Evolutionary conservation across 2,797 vertebrate species (phyloP).

Genomic region (Rousettus madagascariensis): DNA sequence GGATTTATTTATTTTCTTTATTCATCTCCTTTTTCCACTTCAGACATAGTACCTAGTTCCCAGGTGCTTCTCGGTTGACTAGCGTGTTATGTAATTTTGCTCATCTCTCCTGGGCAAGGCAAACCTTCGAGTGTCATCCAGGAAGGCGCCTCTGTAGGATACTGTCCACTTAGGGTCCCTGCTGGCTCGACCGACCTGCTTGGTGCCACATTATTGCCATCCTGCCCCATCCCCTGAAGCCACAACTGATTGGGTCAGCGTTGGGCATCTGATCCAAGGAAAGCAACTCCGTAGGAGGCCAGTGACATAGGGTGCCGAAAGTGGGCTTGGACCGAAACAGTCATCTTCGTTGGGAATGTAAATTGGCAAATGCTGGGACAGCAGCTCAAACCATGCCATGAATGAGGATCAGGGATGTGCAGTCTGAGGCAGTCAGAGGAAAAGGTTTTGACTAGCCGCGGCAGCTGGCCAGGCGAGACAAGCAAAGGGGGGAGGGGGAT

Average conservation of each 20-base stretch:
- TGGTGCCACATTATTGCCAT: background rate
- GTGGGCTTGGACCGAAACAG: background rate
- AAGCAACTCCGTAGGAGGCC: background rate
- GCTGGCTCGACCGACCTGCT: background rate
- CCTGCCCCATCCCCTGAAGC: background rate
- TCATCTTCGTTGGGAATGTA: background rate
- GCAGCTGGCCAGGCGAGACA: background rate
- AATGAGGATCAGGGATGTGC: background rate
- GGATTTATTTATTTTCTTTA: background rate
- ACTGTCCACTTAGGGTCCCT: background rate
- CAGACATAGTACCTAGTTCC: background rate
- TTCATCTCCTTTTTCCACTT: background rate
- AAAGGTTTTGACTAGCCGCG: background rate
- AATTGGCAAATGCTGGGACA: background rate
- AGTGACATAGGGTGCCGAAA: background rate
- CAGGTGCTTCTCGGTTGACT: background rate
- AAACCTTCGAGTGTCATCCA: background rate
- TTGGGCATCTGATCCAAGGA: background rate
- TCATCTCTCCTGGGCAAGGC: background rate
- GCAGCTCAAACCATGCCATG: background rate
- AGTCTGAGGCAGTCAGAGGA: background rate
- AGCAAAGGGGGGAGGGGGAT: accelerated
- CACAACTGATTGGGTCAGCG: background rate
- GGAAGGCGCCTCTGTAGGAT: background rate
- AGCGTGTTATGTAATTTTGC: background rate